Percentiles rank a stretch among this genome's conserved stretches.
Conservation (phyloP, 2,888 invertebrate species). For the Cheilosia soror region DNA sequence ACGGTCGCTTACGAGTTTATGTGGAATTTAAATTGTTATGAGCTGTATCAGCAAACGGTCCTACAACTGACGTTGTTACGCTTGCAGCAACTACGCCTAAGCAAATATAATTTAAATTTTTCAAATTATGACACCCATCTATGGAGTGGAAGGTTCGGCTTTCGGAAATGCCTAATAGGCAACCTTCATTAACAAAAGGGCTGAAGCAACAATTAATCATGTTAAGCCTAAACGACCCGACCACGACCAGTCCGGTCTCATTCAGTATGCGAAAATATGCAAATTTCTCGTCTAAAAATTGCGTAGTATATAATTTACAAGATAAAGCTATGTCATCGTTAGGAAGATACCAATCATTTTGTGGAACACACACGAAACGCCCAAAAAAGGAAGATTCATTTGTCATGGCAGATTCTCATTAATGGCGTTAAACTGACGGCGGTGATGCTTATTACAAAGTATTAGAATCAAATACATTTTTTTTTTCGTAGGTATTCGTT, state of each 20-base stretch:
- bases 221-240: neutral
- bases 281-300: slow-evolving; percentile 17
- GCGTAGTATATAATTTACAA: slow-evolving; percentile 9
- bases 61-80: too few relatives aligned
- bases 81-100: neutral
- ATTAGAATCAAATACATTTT: slow-evolving; percentile 23
- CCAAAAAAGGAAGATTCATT: slow-evolving; percentile 33
- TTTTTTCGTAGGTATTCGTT: slow-evolving; percentile 6
- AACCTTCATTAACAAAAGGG: slow-evolving; percentile 12
- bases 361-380: slow-evolving; percentile 4
- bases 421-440: slow-evolving; percentile 36
- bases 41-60: too few relatives aligned
- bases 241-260: neutral
- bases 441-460: slow-evolving; percentile 25
- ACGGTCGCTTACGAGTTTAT: too few relatives aligned
- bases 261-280: slow-evolving; percentile 16
- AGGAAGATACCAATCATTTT: slow-evolving; percentile 22
- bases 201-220: slow-evolving; percentile 23
- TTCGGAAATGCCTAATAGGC: slow-evolving; percentile 15
- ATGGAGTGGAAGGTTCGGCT: too few relatives aligned
- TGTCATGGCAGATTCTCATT: slow-evolving; percentile 25
- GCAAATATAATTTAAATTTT: neutral
- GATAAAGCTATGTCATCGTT: slow-evolving; percentile 25
- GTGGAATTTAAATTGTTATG: too few relatives aligned
- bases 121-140: neutral